phyloP scores from a whole-genome alignment of 2,113 vertebrate species.

The Syrrhaptes paradoxus region DNA sequence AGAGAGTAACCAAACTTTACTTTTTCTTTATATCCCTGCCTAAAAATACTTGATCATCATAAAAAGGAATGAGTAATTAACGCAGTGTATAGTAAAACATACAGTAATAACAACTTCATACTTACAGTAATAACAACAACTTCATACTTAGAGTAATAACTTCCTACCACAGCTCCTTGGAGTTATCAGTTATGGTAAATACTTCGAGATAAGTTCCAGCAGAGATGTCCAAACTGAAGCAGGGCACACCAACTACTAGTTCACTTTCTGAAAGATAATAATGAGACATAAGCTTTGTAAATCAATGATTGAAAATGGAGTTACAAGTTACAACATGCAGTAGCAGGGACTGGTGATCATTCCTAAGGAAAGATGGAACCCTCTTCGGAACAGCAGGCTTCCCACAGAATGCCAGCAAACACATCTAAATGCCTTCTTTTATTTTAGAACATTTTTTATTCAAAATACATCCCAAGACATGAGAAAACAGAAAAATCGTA shows the following conservation, averaged over 20 bases:
- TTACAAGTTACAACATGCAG: neutral
- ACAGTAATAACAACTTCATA: neutral
- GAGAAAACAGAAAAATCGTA: neutral
- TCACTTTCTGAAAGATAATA: neutral
- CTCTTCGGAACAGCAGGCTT: neutral
- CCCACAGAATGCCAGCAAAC: neutral
- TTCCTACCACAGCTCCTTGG: neutral
- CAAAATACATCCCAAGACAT: neutral
- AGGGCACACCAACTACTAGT: neutral
- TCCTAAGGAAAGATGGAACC: neutral
- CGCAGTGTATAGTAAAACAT: neutral
- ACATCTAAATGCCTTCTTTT: neutral
- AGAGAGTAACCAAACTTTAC: neutral
- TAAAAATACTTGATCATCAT: neutral
- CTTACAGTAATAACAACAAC: neutral
- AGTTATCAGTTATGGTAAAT: neutral
- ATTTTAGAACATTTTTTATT: neutral
- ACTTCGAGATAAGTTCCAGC: neutral
- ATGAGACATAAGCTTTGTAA: neutral
- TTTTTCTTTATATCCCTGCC: neutral
- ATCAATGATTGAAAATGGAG: neutral
- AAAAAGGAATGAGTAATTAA: neutral
- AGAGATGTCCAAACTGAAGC: neutral
- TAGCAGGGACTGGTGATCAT: neutral
- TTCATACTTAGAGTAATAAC: neutral